Evolutionary conservation across 2,888 invertebrate species (phyloP).

Genomic region (Luperina testacea): DNA sequence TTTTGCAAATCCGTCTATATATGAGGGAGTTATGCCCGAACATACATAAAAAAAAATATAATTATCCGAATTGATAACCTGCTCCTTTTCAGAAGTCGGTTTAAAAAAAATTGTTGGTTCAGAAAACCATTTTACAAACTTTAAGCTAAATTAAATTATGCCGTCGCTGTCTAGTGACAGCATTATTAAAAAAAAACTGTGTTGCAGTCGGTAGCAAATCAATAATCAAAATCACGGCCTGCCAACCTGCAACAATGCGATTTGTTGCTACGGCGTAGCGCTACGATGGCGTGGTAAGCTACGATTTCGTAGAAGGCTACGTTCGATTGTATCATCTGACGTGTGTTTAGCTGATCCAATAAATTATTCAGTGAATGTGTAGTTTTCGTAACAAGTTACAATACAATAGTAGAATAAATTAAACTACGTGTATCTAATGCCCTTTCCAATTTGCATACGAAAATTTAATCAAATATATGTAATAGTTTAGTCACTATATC

Average conservation of each 20-base stretch:
- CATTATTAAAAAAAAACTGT: neutral
- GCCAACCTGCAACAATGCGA: neutral
- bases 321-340: slow-evolving; percentile 32
- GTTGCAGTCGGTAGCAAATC: neutral
- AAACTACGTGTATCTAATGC: too few relatives aligned
- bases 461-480: too few relatives aligned
- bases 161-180: neutral
- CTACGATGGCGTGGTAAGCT: slow-evolving; percentile 26
- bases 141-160: neutral
- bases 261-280: slow-evolving; percentile 22
- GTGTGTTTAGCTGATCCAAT: neutral
- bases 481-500: too few relatives aligned
- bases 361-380: neutral
- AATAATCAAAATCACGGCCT: neutral
- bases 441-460: too few relatives aligned
- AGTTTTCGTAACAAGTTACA: neutral
- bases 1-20: too few relatives aligned
- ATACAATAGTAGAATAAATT: too few relatives aligned
- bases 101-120: neutral
- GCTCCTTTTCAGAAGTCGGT: too few relatives aligned
- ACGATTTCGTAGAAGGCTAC: slow-evolving; percentile 42
- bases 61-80: too few relatives aligned
- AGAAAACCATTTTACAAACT: neutral
- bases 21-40: too few relatives aligned
- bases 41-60: too few relatives aligned